phyloP scores from a whole-genome alignment of 2,113 vertebrate species.

The Laterallus jamaicensis region DNA sequence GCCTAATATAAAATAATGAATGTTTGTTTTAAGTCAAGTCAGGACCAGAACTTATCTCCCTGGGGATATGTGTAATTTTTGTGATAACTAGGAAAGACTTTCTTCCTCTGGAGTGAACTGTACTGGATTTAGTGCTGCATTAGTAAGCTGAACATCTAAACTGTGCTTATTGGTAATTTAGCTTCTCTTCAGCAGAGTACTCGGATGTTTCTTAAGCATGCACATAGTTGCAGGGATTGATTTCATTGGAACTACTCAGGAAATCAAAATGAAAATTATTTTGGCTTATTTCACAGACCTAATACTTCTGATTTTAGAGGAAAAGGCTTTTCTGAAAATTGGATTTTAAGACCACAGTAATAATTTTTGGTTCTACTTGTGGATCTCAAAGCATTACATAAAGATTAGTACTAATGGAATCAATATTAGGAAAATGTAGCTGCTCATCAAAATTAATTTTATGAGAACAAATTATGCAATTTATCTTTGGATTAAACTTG shows the following conservation, averaged over 20 bases:
- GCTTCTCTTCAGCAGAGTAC: background rate
- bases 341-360: background rate
- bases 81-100: slow-evolving; percentile 14
- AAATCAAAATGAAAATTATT: slow-evolving; percentile 11
- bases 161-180: slow-evolving; percentile 15
- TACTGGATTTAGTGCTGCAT: slow-evolving; percentile 8
- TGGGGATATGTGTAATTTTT: slow-evolving; percentile 8
- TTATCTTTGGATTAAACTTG: background rate
- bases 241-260: background rate
- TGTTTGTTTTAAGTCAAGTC: slow-evolving; percentile 42
- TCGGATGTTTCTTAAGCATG: background rate
- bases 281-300: slow-evolving; percentile 7
- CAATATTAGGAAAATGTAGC: background rate
- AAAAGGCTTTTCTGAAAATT: slow-evolving; percentile 7
- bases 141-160: background rate
- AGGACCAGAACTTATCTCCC: background rate
- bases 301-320: slow-evolving; percentile 4
- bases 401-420: background rate
- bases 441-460: background rate
- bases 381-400: background rate
- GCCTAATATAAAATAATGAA: slow-evolving; percentile 30
- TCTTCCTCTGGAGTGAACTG: slow-evolving; percentile 17
- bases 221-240: background rate
- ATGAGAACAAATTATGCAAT: background rate
- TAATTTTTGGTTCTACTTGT: background rate